Evolutionary conservation across 2,113 vertebrate genomes (phyloP).

Genomic region (Callionymus lyra): DNA sequence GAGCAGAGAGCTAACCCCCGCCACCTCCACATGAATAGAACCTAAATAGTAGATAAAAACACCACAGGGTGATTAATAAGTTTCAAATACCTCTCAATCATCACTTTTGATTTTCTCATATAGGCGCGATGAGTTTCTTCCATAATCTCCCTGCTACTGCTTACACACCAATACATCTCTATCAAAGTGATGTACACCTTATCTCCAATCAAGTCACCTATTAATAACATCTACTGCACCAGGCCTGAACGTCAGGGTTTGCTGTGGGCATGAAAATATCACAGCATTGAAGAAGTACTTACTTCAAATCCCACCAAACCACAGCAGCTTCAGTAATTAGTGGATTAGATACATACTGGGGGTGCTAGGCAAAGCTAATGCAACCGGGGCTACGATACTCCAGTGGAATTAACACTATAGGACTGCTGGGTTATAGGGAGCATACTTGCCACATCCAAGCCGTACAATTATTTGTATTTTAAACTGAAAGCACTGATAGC

Average conservation of each 20-base stretch:
- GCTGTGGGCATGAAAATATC: constrained; percentile 90
- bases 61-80: constrained; percentile 40
- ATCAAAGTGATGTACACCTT: constrained; percentile 21
- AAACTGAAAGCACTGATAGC: no score
- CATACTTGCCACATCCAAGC: no score
- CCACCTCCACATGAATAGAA: constrained; percentile 2
- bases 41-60: constrained; percentile 16
- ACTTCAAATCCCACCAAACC: constrained; percentile 97
- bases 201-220: constrained; percentile 43
- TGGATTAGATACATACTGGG: constrained; percentile 86
- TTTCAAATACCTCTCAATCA: constrained; percentile 33
- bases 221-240: constrained; percentile 73
- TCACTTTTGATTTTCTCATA: constrained; percentile 28
- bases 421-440: no score
- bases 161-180: constrained; percentile 5
- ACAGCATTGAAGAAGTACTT: constrained; percentile 95
- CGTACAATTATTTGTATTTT: no score
- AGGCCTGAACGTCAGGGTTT: constrained; percentile 55
- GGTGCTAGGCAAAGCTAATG: constrained; percentile 91
- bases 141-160: no score
- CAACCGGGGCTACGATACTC: constrained; percentile 64
- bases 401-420: no score
- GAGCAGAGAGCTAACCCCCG: constrained; percentile 39
- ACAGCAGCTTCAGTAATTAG: constrained; percentile 96
- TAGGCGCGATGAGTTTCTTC: constrained; percentile 8